Conservation (phyloP, 1,140 invertebrate genomes). For the Heliconius nattereri region DNA sequence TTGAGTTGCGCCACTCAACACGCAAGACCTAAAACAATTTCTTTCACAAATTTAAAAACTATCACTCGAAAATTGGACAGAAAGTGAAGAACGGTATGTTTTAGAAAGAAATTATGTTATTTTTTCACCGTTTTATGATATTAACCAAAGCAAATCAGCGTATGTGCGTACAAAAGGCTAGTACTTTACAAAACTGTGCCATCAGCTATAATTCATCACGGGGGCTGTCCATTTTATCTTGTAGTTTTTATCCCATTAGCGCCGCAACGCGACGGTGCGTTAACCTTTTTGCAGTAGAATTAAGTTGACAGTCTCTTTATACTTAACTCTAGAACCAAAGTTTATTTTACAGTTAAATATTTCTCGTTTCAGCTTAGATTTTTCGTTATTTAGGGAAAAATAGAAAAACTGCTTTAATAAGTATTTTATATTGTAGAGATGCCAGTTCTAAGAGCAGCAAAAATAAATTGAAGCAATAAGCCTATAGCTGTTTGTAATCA, state of each 20-base stretch:
- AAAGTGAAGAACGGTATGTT: too few relatives aligned
- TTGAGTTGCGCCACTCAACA: too few relatives aligned
- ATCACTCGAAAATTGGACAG: too few relatives aligned
- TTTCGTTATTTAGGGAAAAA: neutral
- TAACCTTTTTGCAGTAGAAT: constrained; percentile 59
- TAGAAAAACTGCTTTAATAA: neutral
- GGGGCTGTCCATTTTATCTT: constrained; percentile 65
- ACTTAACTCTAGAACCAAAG: neutral
- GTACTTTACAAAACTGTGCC: constrained; percentile 47
- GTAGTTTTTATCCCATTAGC: constrained; percentile 66
- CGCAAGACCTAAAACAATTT: too few relatives aligned
- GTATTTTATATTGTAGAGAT: too few relatives aligned
- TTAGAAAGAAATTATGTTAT: too few relatives aligned
- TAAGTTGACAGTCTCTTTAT: constrained; percentile 6
- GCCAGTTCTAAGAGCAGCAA: too few relatives aligned
- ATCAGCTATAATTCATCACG: constrained; percentile 63
- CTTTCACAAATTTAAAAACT: too few relatives aligned
- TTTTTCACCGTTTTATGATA: too few relatives aligned
- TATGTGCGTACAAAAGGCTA: constrained; percentile 28
- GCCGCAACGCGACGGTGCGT: constrained; percentile 44
- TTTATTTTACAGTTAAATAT: neutral
- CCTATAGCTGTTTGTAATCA: too few relatives aligned
- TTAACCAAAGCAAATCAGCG: neutral
- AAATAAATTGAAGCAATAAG: too few relatives aligned
- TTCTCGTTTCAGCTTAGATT: neutral